A percentile compares a stretch with the other conserved stretches of the same genome.
Evolutionary conservation across 2,888 invertebrate genomes (phyloP).

Genomic region (Noctua janthe): DNA sequence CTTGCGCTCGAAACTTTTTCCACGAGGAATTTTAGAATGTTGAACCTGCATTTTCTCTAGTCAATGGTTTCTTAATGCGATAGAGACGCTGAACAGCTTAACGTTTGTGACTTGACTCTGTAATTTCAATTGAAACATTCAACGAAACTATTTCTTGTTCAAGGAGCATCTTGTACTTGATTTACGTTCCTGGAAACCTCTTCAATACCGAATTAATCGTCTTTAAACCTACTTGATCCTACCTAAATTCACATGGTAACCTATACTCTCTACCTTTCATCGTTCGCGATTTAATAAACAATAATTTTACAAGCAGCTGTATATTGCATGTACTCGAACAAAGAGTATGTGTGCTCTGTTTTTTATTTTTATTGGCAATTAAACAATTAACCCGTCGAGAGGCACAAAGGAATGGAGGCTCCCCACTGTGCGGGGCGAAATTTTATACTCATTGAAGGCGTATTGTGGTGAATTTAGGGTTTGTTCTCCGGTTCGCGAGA

Average conservation of each 20-base stretch:
- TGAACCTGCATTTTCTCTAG: not conserved
- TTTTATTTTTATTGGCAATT: conserved; percentile 90
- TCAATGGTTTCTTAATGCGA: conserved; percentile 38
- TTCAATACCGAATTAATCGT: not conserved
- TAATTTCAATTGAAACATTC: conserved; percentile 45
- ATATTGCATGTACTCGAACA: conserved; percentile 67
- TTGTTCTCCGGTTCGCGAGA: conserved; percentile 74
- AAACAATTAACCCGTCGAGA: conserved; percentile 88
- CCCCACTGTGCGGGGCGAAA: conserved; percentile 83
- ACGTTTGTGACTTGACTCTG: conserved; percentile 30
- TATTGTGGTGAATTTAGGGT: conserved; percentile 84
- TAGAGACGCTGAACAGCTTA: conserved; percentile 15
- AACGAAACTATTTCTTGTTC: conserved; percentile 30
- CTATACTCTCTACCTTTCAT: conserved; percentile 30
- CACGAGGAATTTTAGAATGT: conserved; percentile 19
- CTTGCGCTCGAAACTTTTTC: conserved; percentile 15
- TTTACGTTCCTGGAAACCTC: conserved; percentile 23
- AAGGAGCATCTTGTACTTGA: not conserved
- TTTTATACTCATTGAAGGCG: conserved; percentile 86
- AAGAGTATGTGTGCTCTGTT: conserved; percentile 77
- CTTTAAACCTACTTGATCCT: not conserved
- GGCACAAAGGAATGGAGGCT: conserved; percentile 80
- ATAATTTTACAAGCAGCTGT: conserved; percentile 74
- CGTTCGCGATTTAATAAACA: conserved; percentile 57
- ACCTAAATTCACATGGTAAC: conserved; percentile 11